Base-by-base conservation (phyloP, 2,888 invertebrate genomes). In the Sinotaia quadrata region DNA sequence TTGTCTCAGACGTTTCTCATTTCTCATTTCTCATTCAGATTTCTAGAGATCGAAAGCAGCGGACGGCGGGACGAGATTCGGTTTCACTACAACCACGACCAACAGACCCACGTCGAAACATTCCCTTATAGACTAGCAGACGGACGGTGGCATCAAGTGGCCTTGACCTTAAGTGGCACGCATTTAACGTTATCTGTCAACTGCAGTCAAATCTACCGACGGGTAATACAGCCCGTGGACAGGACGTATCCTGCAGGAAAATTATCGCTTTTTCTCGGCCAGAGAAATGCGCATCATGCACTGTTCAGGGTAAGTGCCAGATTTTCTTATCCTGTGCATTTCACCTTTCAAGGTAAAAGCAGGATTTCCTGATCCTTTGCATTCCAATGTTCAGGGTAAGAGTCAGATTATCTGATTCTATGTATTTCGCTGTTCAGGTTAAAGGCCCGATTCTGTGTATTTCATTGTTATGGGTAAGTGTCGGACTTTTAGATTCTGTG, bases 41-140 rank as follows among this genome's bases (percentile, higher is more conserved):
- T 51, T 54, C 33, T 63, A 37, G 63, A 96, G 91, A 91, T 96
- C 89, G 95, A 95, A 91, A 95, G 95, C 87, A 94, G 94, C 89
- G 95, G 95, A 79, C 92, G 94, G 76, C 93, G 93, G 85, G 93
- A 95, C 89, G 95, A 95, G 90, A 66, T 87, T 24, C 81, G 84
- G n/a, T 76, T 87, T 65, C 84, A 85, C 68, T 86, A 84, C 70
- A 79, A 77, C 54, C 80, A 84, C 71, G 78, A 84, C 78, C 78
- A 81, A 72, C 80, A 81, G 57, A 74, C 79, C 60, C 81, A 74
- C 47, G 93, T 94, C 83, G 95, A 95, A 91, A 93, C 94, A 87
- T 95, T 96, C 91, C 94, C 94, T 81, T 94, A 93, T 90, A 92
- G 93, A 84, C 91, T 96, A 87, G 95, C 94, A 79, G 95, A 95